Conservation (phyloP, 1,140 invertebrate genomes). For the Pollicipes pollicipes region DNA sequence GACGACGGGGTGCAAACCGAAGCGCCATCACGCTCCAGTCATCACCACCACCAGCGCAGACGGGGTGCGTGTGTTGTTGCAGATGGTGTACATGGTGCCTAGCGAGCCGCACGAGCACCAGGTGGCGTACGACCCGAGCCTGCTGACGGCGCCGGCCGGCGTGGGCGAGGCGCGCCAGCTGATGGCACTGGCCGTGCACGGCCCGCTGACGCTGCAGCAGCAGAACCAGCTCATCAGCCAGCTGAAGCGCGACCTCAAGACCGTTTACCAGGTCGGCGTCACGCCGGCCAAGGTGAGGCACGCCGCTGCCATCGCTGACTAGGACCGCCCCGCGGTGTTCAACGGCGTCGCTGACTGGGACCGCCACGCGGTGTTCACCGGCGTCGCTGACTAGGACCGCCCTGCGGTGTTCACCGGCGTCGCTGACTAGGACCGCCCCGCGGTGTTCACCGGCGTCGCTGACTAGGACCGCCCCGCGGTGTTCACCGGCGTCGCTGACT, state of each 20-base stretch:
- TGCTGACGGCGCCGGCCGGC: conserved; percentile 50
- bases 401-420: too few relatives aligned
- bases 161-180: conserved; percentile 53
- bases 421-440: too few relatives aligned
- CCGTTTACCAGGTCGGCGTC: conserved; percentile 71
- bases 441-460: too few relatives aligned
- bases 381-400: too few relatives aligned
- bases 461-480: too few relatives aligned
- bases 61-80: conserved; percentile 20
- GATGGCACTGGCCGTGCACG: conserved; percentile 69
- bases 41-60: not conserved
- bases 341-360: too few relatives aligned
- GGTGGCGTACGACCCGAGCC: conserved; percentile 55
- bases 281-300: conserved; percentile 38
- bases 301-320: too few relatives aligned
- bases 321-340: too few relatives aligned
- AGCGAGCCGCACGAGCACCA: conserved; percentile 46
- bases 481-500: too few relatives aligned
- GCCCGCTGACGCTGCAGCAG: conserved; percentile 58
- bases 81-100: conserved; percentile 69
- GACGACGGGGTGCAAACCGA: not conserved
- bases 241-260: conserved; percentile 60
- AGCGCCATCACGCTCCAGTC: not conserved
- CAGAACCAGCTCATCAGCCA: conserved; percentile 69
- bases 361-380: too few relatives aligned